These are phyloP conservation scores for Neoseiulus cucumeris DNA, from an alignment of 1,140 invertebrate species.

Conservation along the genomic window DNA sequence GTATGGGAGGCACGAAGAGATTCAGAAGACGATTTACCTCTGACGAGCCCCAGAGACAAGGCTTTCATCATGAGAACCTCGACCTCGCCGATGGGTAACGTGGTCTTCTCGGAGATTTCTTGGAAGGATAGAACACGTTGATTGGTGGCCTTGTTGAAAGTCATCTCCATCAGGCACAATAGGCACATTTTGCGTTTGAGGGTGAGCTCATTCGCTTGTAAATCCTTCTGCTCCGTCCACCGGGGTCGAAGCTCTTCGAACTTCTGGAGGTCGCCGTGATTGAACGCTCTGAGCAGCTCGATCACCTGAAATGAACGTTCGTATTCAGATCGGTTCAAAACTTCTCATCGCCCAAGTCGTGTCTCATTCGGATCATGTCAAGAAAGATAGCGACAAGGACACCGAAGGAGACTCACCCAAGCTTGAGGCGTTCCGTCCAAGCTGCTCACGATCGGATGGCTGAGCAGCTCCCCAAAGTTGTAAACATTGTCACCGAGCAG, in stretches of 20 bases:
- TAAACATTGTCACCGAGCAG: slow-evolving; percentile 86
- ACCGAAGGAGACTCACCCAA: slow-evolving; percentile 44
- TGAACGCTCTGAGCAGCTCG: slow-evolving; percentile 74
- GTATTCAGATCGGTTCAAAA: background rate
- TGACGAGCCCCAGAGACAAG: slow-evolving; percentile 74
- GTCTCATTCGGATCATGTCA: too few species aligned
- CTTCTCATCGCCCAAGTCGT: background rate
- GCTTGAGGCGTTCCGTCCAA: slow-evolving; percentile 56
- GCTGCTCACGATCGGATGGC: slow-evolving; percentile 71
- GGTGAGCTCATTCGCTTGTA: slow-evolving; percentile 59
- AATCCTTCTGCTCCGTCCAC: slow-evolving; percentile 63
- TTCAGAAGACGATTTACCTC: slow-evolving; percentile 39
- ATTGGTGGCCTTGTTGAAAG: slow-evolving; percentile 42
- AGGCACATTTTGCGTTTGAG: slow-evolving; percentile 80
- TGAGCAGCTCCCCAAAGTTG: slow-evolving; percentile 82
- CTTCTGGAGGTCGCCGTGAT: slow-evolving; percentile 63
- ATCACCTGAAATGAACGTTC: slow-evolving; percentile 31
- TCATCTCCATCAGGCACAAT: slow-evolving; percentile 87
- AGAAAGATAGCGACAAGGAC: too few species aligned
- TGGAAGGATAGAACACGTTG: slow-evolving; percentile 59
- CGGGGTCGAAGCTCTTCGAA: slow-evolving; percentile 59
- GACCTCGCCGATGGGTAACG: slow-evolving; percentile 41
- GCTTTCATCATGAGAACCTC: slow-evolving; percentile 96
- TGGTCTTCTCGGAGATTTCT: background rate
- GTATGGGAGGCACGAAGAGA: too few species aligned